These are phyloP conservation scores for Xyliphius kryptos DNA, from an alignment of 2,113 vertebrate genomes.

Conservation along the genomic window DNA sequence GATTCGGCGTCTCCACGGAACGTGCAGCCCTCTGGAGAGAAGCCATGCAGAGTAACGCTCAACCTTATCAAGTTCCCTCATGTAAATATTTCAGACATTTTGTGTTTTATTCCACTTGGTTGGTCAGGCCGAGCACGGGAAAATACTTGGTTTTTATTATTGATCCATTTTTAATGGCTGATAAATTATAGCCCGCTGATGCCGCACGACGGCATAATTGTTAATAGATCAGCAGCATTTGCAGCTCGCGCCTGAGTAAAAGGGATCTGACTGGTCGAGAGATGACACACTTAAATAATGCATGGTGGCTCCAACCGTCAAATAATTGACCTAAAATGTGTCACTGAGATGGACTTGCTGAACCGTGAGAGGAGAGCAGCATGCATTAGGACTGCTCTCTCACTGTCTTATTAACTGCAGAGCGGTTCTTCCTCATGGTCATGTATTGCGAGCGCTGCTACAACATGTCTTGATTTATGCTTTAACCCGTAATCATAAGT, in stretches of 20 bases:
- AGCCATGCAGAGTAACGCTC: slow-evolving; percentile 46
- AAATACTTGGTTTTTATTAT: slow-evolving; percentile 54
- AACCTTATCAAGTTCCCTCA: slow-evolving; percentile 50
- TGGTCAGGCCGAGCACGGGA: slow-evolving; percentile 35
- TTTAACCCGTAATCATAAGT: slow-evolving; percentile 2
- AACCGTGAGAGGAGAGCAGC: slow-evolving; percentile 33
- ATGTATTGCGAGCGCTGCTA: slow-evolving; percentile 14
- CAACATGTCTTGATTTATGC: slow-evolving; percentile 16
- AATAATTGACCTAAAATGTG: slow-evolving; percentile 51
- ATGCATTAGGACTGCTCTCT: slow-evolving; percentile 27
- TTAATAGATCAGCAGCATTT: slow-evolving; percentile 51
- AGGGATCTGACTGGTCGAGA: slow-evolving; percentile 35
- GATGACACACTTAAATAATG: slow-evolving; percentile 52
- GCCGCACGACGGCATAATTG: slow-evolving; percentile 41
- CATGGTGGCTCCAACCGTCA: slow-evolving; percentile 41
- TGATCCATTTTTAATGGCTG: slow-evolving; percentile 51
- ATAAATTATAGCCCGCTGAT: slow-evolving; percentile 49
- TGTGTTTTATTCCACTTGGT: slow-evolving; percentile 49
- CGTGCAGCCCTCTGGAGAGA: slow-evolving; percentile 34
- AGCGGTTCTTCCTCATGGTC: slow-evolving; percentile 28
- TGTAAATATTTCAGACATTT: slow-evolving; percentile 55
- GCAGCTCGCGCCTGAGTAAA: slow-evolving; percentile 31
- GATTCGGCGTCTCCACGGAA: slow-evolving; percentile 34
- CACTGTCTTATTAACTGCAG: slow-evolving; percentile 41
- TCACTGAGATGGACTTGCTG: slow-evolving; percentile 35